These are phyloP conservation scores for Grallaria varia DNA, from an alignment of 2,113 vertebrate genomes.

Conservation along the genomic window DNA sequence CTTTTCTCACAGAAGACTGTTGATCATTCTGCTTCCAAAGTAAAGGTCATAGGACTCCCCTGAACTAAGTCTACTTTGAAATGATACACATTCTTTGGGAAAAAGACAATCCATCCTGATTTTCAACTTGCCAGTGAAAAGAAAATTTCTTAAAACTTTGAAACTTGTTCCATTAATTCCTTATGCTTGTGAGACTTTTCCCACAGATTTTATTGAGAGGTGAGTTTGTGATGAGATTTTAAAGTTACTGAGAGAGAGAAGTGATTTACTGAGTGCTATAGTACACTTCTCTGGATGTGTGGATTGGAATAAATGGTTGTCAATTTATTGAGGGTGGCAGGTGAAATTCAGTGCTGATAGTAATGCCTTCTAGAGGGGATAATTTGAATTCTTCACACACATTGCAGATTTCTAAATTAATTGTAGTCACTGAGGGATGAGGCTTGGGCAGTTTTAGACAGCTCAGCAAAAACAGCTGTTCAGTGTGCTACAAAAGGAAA, in stretches of 20 bases:
- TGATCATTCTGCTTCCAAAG: neutral
- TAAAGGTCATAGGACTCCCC: neutral
- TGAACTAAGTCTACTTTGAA: neutral
- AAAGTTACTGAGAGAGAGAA: neutral
- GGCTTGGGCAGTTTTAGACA: neutral
- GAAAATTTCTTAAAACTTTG: neutral
- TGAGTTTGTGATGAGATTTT: neutral
- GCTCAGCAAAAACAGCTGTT: neutral
- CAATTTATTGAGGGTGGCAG: conserved; percentile 20
- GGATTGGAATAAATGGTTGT: neutral
- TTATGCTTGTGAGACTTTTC: neutral
- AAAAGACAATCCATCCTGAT: neutral
- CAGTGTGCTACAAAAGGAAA: neutral
- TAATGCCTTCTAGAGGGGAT: neutral
- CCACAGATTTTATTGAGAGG: neutral
- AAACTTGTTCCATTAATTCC: neutral
- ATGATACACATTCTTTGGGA: neutral
- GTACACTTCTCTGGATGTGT: neutral
- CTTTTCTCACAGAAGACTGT: neutral
- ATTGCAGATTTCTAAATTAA: conserved; percentile 12
- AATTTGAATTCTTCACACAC: neutral
- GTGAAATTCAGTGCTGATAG: conserved; percentile 13
- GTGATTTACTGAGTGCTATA: neutral
- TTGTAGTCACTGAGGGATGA: neutral
- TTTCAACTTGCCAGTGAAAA: neutral